Base-by-base conservation (phyloP, 2,888 invertebrate genomes). In the Trichogramma evanescens region DNA sequence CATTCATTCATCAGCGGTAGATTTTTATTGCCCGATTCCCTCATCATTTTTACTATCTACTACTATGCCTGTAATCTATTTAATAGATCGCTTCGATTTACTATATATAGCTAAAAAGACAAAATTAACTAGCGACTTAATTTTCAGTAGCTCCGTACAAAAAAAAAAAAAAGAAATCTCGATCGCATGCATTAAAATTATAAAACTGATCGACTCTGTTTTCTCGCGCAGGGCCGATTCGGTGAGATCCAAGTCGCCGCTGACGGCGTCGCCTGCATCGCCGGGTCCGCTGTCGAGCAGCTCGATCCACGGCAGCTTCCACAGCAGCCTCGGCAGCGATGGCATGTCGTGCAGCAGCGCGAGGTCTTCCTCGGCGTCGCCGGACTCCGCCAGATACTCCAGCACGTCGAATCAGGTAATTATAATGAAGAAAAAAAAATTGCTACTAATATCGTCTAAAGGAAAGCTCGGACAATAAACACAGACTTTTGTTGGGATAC, bases 331-430 rank as follows among this genome's bases (percentile, higher is more conserved):
- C 57, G 77, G 77, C 55, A 77, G 77, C 65, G 77, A 77, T 70
- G 77, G 77, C 54, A 77, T 77, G 77, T 77, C 77, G 52, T 77
- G 74, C 65, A 76, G 77, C 65, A 77, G 77, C 58, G 77, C 77
- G 46, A 76, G 77, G 66, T 77, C 77, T 6, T 77, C 76, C 9
- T 77, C 77, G 13, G 77, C 77, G 1, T 77, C 77, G 7, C 77
- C 77, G 2, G 77, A 77, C 61, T 77, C 77, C 8, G 77, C 75
- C 40, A 73, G 75, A 65, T 77, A 74, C 62, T 72, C 75, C n/a
- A 73, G 76, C 39, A 26, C 26, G 26, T 68, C 75, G 56, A 75
- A 74, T 74, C 48, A 48, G 48, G 48, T 48, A 48, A 48, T 10
- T 59, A 58, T 55, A 13, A 10, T 13, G 4, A 13, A 10, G 4